Conservation (phyloP, 2,113 vertebrate genomes). For the Nanger granti region DNA sequence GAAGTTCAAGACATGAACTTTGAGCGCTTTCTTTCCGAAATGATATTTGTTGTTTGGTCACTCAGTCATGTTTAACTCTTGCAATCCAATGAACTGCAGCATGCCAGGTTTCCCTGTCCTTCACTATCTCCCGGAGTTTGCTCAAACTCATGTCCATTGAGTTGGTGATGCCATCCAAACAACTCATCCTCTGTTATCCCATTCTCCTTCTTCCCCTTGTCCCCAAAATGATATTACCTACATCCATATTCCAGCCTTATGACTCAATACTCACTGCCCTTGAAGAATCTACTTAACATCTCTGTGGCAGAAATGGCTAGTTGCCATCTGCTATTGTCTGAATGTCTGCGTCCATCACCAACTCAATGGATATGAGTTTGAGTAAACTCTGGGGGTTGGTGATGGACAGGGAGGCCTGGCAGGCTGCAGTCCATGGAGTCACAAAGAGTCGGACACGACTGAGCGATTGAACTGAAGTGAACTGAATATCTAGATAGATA, state of each 20-base stretch:
- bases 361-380: not conserved
- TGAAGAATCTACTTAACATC: not conserved
- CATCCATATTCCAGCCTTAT: not conserved
- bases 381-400: not conserved
- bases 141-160: not conserved
- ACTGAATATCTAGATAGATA: no score
- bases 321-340: not conserved
- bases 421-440: not conserved
- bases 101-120: not conserved
- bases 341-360: not conserved
- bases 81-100: not conserved
- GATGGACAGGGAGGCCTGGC: not conserved
- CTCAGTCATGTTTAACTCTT: not conserved
- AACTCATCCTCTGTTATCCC: not conserved
- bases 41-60: not conserved
- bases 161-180: not conserved
- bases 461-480: not conserved
- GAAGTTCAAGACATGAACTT: not conserved
- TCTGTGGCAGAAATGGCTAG: not conserved
- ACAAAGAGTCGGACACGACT: not conserved
- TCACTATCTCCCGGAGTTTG: not conserved
- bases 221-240: not conserved
- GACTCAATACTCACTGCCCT: not conserved
- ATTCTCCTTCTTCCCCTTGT: not conserved
- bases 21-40: not conserved